Evolutionary conservation across 2,113 vertebrate species (phyloP), one percentile per base, ranked within the genome.

Genomic region (Myiopsitta monachus): DNA sequence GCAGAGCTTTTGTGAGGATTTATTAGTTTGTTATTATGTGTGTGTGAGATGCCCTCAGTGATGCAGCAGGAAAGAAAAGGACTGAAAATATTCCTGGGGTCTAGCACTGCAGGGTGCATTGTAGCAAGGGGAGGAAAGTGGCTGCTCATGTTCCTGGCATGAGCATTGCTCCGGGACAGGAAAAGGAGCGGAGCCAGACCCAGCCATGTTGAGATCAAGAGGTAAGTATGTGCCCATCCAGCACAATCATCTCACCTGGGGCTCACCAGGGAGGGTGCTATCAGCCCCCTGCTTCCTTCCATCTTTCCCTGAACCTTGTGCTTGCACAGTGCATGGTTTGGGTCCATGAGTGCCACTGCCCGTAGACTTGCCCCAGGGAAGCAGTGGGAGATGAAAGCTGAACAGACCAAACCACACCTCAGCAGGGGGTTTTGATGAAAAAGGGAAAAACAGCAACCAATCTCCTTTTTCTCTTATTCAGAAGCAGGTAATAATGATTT

Each of bases 381-480:
- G 46, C 3, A 8, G 26, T 9, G 22, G n/a, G 22, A 91, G 18
- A 31, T 8, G 38, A 86, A 6, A 70, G 13, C n/a, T 63, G 31
- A 49, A 28, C 30, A 39, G 39, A 59, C 1, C 3, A 38, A 38
- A 19, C 10, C 38, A 23, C 15, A 63, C 18, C 38, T 84, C 64
- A 70, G 73, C 44, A 92, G 43, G n/a, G 24, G 3, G 7, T 78
- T 92, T 92, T 94, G 67, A 54, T 72, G 68, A 74, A 94, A 92
- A 93, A 78, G 18, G 31, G 31, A 49, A 86, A 92, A 86, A 57
- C 11, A 83, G 51, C 64, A 81, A 90, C 41, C 14, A 64, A 61
- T 79, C 68, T 93, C 41, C 38, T 88, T 95, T 93, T 86, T 64
- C 49, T 94, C 54, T 88, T 88, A 44, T 94, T 94, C 76, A 93